Percentiles rank a stretch among this genome's conserved stretches.
These are phyloP conservation scores for Meteorus sp. DNA, from an alignment of 1,140 invertebrate species.

Conservation along the genomic window DNA sequence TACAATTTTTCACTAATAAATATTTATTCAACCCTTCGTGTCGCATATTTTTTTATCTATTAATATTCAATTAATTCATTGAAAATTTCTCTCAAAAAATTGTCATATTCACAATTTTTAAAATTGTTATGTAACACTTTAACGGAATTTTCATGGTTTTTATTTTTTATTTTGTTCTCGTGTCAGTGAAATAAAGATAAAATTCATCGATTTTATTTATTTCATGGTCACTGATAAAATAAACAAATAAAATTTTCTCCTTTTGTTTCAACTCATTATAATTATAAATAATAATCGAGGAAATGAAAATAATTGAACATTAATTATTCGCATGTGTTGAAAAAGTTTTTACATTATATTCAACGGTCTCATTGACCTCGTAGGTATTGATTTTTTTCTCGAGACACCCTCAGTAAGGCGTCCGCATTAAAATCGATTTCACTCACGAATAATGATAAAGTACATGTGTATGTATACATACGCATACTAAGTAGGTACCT, in stretches of 20 bases:
- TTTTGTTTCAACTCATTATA: too few species aligned
- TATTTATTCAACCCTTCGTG: too few species aligned
- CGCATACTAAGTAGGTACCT: constrained; percentile 1
- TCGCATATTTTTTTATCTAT: too few species aligned
- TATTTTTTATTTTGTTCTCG: background rate
- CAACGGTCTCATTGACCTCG: constrained; percentile 34
- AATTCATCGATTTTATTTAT: background rate
- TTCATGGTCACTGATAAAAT: background rate
- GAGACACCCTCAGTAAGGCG: constrained; percentile 35
- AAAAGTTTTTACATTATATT: too few species aligned
- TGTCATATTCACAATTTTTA: too few species aligned
- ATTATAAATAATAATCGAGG: too few species aligned
- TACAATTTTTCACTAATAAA: background rate
- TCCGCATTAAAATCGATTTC: constrained; percentile 33
- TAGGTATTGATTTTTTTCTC: constrained; percentile 45
- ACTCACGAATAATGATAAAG: constrained; percentile 34
- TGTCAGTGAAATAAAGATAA: background rate
- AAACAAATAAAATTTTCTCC: too few species aligned
- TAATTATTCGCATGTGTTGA: too few species aligned
- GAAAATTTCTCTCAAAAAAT: too few species aligned
- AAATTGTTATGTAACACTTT: background rate
- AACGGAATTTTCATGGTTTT: background rate
- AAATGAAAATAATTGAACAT: too few species aligned
- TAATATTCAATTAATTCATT: too few species aligned
- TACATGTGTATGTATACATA: too few species aligned